These are phyloP conservation scores for Cataglyphis rosenhaueri DNA, from an alignment of 2,888 invertebrate species.

Conservation along the genomic window DNA sequence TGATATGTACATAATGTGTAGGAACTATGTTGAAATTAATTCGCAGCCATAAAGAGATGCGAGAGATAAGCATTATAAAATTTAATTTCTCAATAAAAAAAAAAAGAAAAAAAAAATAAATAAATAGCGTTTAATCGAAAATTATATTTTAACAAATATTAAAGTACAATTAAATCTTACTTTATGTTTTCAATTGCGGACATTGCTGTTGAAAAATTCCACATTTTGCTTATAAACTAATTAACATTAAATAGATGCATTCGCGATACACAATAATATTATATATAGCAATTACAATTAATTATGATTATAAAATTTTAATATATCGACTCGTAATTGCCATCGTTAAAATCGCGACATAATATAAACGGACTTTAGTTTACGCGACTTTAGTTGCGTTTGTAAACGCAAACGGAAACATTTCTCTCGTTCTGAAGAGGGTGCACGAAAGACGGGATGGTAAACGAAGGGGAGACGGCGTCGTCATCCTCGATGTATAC, in stretches of 20 bases:
- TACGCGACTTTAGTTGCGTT: not conserved
- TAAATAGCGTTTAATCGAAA: not conserved
- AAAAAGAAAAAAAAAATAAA: not conserved
- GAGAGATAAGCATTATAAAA: not conserved
- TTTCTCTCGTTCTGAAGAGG: conserved; percentile 53
- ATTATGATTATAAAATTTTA: not conserved
- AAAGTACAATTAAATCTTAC: not conserved
- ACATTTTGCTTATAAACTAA: not conserved
- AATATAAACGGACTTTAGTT: conserved; percentile 38
- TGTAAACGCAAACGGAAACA: conserved; percentile 49
- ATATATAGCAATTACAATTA: not conserved
- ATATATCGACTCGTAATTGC: not conserved
- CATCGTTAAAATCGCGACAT: conserved; percentile 5
- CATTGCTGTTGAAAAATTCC: not conserved
- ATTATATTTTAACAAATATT: not conserved
- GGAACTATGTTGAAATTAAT: conserved; percentile 16
- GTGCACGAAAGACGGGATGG: conserved; percentile 11
- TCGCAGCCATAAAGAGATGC: not conserved
- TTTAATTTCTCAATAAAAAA: not conserved
- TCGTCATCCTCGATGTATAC: conserved; percentile 61
- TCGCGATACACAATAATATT: not conserved
- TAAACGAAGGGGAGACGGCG: conserved; percentile 47
- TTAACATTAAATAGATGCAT: not conserved
- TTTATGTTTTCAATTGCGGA: not conserved
- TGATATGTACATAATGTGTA: not conserved